Percentiles rank a stretch among this genome's conserved stretches.
phyloP scores from a whole-genome alignment of 2,888 invertebrate genomes.

The Scaptomyza caliginosa region DNA sequence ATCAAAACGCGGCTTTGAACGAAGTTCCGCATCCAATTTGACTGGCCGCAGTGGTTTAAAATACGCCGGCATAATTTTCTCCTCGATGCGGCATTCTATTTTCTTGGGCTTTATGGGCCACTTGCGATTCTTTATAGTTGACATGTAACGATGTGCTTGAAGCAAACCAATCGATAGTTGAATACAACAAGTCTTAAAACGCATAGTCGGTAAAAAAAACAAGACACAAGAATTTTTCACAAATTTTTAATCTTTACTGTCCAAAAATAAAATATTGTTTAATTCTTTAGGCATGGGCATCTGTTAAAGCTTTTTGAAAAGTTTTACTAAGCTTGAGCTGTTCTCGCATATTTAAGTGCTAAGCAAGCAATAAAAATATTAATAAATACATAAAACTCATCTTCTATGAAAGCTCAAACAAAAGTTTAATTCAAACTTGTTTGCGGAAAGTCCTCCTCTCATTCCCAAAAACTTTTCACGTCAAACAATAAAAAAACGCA shows the following conservation, averaged over 20 bases:
- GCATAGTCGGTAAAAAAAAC: neutral
- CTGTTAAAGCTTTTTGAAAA: neutral
- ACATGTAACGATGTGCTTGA: neutral
- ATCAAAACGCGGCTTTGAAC: conserved; percentile 23
- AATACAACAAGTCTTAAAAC: neutral
- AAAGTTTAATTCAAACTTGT: conserved; percentile 18
- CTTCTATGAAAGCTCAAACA: conserved; percentile 16
- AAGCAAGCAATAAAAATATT: conserved; percentile 5
- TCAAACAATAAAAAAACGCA: conserved; percentile 59
- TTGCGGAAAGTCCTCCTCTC: neutral
- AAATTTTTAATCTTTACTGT: neutral
- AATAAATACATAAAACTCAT: neutral
- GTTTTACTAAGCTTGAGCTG: neutral
- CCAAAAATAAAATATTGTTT: neutral
- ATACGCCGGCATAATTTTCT: neutral
- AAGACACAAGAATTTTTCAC: neutral
- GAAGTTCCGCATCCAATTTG: conserved; percentile 29
- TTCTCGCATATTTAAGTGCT: neutral
- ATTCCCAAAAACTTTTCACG: conserved; percentile 38
- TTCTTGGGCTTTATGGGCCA: neutral
- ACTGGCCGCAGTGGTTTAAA: conserved; percentile 10
- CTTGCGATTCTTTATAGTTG: neutral
- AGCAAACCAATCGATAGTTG: neutral
- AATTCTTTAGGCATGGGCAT: fast-evolving
- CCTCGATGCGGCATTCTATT: neutral